Conservation (phyloP, 2,113 vertebrate genomes). For the Poeciliopsis occidentalis region DNA sequence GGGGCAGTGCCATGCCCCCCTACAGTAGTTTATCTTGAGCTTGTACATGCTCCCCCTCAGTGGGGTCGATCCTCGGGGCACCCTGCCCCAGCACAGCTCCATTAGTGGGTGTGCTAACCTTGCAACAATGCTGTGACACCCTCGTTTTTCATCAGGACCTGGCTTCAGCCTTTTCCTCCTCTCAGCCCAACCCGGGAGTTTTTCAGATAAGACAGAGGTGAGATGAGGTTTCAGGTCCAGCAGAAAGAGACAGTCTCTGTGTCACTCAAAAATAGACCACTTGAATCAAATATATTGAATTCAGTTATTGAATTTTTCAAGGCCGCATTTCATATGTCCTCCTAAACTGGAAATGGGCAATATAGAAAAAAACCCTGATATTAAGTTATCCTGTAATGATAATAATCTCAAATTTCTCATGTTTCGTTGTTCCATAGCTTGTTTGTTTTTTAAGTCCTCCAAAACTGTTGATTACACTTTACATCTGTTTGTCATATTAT, state of each 20-base stretch:
- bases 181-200: slow-evolving; percentile 60
- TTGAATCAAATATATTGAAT: neutral
- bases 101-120: slow-evolving; percentile 91
- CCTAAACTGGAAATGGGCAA: neutral
- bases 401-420: neutral
- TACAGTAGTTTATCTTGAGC: slow-evolving; percentile 84
- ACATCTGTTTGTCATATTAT: too few species aligned
- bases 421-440: neutral
- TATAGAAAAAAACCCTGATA: neutral
- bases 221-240: slow-evolving; percentile 74
- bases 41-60: slow-evolving; percentile 78
- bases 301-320: neutral
- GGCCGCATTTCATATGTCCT: neutral
- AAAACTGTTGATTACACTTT: too few species aligned
- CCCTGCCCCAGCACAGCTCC: slow-evolving; percentile 81
- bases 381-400: neutral
- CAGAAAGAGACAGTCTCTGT: slow-evolving; percentile 68
- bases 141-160: slow-evolving; percentile 84
- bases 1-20: slow-evolving; percentile 81
- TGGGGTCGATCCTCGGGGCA: slow-evolving; percentile 78
- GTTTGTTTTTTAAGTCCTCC: too few species aligned
- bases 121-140: slow-evolving; percentile 87
- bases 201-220: slow-evolving; percentile 77
- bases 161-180: slow-evolving; percentile 72
- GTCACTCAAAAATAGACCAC: slow-evolving; percentile 41